These are phyloP conservation scores for Strigamia maritima DNA, from an alignment of 2,888 invertebrate genomes.

Conservation along the genomic window DNA sequence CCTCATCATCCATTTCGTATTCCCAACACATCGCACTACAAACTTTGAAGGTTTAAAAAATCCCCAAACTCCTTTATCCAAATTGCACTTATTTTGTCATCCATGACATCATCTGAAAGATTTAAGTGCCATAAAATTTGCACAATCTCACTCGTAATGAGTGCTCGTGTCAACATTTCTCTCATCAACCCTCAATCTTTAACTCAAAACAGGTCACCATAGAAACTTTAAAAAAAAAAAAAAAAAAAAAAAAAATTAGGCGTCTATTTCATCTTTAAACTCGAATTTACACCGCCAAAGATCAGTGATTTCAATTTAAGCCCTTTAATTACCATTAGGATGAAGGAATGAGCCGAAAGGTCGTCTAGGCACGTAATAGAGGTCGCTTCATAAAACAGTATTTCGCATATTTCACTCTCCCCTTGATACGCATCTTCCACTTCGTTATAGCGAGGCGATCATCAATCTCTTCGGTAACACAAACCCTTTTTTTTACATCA, in stretches of 20 bases:
- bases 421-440: not conserved
- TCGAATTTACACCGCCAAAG: not conserved
- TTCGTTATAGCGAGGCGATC: not conserved
- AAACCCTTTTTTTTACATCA: not conserved
- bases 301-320: not conserved
- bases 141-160: constrained; percentile 15
- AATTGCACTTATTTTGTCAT: not conserved
- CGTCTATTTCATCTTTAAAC: not conserved
- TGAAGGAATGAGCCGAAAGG: not conserved
- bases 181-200: constrained; percentile 8
- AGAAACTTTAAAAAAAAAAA: not conserved
- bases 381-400: not conserved
- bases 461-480: not conserved
- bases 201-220: not conserved
- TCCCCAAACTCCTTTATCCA: not conserved
- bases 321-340: not conserved
- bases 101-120: constrained; percentile 8
- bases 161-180: not conserved
- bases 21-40: not conserved
- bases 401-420: not conserved
- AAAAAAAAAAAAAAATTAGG: not conserved
- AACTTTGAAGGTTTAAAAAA: not conserved
- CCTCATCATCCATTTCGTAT: not conserved
- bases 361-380: not conserved
- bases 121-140: constrained; percentile 20